Conservation (phyloP, 23 tunicate species). For the Halocynthia aurantium region DNA sequence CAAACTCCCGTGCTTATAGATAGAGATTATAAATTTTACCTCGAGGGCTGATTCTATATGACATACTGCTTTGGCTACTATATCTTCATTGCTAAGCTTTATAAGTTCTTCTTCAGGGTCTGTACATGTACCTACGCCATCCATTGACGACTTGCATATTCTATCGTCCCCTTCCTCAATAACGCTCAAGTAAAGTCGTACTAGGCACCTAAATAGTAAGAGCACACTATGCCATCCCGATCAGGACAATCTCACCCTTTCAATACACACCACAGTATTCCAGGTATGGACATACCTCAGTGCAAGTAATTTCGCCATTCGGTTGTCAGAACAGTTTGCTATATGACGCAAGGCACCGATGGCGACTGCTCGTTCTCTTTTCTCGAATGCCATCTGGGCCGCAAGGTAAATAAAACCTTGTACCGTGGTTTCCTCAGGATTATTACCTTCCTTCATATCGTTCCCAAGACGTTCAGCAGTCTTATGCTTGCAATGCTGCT, state of each 20-base stretch:
- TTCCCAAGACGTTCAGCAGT: no score
- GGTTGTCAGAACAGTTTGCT: not conserved
- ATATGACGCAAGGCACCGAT: constrained; percentile 61
- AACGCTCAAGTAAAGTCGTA: constrained; percentile 54
- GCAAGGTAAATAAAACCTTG: constrained; percentile 68
- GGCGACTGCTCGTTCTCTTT: constrained; percentile 60
- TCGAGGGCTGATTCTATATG: no score
- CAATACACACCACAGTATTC: no score
- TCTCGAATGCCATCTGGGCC: constrained; percentile 81
- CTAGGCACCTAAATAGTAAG: constrained; percentile 37
- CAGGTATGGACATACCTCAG: not conserved
- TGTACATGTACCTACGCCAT: no score
- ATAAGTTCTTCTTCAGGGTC: no score
- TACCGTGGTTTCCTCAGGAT: not conserved
- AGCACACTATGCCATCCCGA: not conserved
- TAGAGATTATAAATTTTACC: no score
- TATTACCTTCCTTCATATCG: no score
- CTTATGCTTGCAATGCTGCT: no score
- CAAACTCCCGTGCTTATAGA: no score
- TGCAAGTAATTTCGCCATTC: constrained; percentile 19
- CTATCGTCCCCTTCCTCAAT: constrained; percentile 27
- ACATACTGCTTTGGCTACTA: no score
- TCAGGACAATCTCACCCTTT: not conserved
- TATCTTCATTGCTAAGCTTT: no score
- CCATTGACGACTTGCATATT: not conserved